phyloP scores from a whole-genome alignment of 2,797 vertebrate genomes.

The Lacerta agilis region DNA sequence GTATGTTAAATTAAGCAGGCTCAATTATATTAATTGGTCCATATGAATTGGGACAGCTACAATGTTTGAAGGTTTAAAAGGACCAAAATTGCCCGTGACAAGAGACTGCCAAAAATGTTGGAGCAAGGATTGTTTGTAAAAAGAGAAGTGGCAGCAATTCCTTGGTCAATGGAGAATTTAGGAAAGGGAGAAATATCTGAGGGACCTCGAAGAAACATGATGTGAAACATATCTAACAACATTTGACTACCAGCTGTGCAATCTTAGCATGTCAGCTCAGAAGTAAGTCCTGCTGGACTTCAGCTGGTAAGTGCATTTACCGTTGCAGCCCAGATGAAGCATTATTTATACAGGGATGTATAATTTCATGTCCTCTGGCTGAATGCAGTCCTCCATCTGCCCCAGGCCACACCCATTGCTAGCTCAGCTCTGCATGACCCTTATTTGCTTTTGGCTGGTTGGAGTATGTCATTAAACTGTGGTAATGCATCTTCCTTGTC shows the following conservation, averaged over 20 bases:
- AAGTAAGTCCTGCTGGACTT: background rate
- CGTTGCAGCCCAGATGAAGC: too few species aligned
- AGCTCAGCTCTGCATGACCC: too few species aligned
- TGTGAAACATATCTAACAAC: background rate
- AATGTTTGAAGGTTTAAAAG: conserved; percentile 63
- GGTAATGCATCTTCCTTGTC: too few species aligned
- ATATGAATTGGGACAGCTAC: conserved; percentile 69
- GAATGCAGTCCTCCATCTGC: too few species aligned
- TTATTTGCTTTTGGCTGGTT: too few species aligned
- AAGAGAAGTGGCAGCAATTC: conserved; percentile 24
- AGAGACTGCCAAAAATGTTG: conserved; percentile 38
- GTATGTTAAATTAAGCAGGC: conserved; percentile 72
- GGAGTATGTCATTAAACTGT: too few species aligned
- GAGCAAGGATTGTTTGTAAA: background rate
- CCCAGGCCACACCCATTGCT: too few species aligned
- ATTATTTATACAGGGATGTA: too few species aligned
- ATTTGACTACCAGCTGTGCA: background rate
- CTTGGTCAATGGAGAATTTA: conserved; percentile 18
- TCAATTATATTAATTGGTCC: conserved; percentile 76
- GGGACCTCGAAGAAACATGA: background rate
- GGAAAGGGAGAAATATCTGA: background rate
- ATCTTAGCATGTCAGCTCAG: background rate
- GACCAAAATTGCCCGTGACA: conserved; percentile 57
- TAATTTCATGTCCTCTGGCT: too few species aligned
- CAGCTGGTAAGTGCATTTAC: too few species aligned